Base-by-base conservation (phyloP, 1,140 invertebrate genomes). In the Aleiodes sp. region DNA sequence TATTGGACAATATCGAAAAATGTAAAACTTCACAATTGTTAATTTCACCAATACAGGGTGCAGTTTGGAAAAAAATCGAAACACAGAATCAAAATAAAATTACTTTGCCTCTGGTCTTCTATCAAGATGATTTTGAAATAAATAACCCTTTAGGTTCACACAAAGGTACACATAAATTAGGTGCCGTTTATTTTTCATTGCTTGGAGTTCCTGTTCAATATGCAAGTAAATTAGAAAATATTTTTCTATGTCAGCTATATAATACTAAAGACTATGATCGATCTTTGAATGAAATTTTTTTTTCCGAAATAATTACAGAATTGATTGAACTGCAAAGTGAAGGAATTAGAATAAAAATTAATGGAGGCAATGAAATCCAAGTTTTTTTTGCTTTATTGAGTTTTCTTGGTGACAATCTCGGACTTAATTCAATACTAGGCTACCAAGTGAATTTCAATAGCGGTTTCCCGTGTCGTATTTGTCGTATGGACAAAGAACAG, bases 141-240 rank as follows among this genome's bases (percentile, higher is more conserved):
- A 68, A 73, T n/a, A 79, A 79, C 68, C 61, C 68, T n/a, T 61
- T 79, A 31, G 79, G 75, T 14, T 70, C 39, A 16, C 76, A 76
- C 56, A 63, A 73, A 31, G 73, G 70, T 14, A 65, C 73, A 12
- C 64, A 76, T 57, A 78, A 78, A 65, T 46, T 79, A 66, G 63
- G 67, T 31, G 76, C 56, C 2, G 66, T 75, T 28, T 80, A 80
- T 69, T 60, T 78, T 39, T 71, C 73, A n/a, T 59, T 78, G 28
- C 61, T 71, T 12, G 74, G 72, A 41, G 19, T 80, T 29, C 77
- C 78, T 21, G 65, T 66, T 1, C 31, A 70, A 28, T 70, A 64
- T 28, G 6, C 37, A 6, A 72, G 73, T 9, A 65, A 60, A 68
- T 65, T 79, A 19, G 57, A 68, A 28, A 78, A 72, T 65, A 79